These are phyloP conservation scores for Leucoma salicis DNA, from an alignment of 2,888 invertebrate species.

Conservation along the genomic window DNA sequence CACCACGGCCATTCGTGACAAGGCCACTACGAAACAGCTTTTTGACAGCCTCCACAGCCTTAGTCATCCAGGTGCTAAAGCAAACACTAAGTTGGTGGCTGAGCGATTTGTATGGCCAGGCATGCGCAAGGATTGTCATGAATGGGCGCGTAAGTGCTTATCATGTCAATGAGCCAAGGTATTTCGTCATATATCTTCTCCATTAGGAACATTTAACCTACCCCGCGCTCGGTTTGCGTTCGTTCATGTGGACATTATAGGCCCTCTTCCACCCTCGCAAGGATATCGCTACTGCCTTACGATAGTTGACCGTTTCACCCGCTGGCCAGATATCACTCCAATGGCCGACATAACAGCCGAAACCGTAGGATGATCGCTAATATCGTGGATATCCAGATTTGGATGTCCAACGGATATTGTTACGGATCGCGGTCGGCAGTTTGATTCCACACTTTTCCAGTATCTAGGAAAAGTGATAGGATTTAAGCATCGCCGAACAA, in stretches of 20 bases:
- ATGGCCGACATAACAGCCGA: too few species aligned
- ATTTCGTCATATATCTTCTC: not conserved
- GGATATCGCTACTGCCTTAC: too few species aligned
- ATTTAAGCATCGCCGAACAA: slow-evolving; percentile 6
- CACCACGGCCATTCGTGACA: not conserved
- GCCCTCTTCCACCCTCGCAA: not conserved
- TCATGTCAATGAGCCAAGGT: not conserved
- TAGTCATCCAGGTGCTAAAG: not conserved
- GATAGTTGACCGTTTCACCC: too few species aligned
- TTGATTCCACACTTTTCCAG: not conserved
- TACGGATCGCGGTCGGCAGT: not conserved
- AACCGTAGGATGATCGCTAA: too few species aligned
- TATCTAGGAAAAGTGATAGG: not conserved
- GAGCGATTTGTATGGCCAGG: not conserved
- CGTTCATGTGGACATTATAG: too few species aligned
- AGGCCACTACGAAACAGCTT: not conserved
- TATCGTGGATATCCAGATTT: too few species aligned
- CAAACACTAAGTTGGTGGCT: not conserved
- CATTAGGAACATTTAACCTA: too few species aligned
- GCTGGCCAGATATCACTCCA: too few species aligned
- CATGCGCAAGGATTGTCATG: not conserved
- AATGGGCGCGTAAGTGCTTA: too few species aligned
- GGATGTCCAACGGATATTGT: not conserved
- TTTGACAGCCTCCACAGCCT: not conserved
- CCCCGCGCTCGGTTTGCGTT: too few species aligned